Conservation (phyloP, 2,797 vertebrate genomes). For the Pseudochirops corinnae region DNA sequence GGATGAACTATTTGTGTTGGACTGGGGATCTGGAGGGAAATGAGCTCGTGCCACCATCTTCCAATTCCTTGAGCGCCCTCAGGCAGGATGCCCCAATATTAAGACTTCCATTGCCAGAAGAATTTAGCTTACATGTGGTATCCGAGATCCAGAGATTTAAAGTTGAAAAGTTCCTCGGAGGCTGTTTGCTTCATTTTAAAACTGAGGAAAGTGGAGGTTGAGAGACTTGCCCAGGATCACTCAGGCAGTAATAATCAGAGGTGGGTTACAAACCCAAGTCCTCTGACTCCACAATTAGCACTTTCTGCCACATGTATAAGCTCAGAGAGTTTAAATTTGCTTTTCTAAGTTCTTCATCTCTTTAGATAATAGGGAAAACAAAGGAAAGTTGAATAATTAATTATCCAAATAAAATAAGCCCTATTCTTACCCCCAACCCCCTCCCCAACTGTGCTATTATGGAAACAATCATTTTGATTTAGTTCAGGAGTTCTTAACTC, state of each 20-base stretch:
- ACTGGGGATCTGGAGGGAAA: not conserved
- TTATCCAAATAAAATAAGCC: not conserved
- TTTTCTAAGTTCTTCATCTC: constrained; percentile 30
- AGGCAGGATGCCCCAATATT: not conserved
- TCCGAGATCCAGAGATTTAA: not conserved
- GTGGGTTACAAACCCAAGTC: not conserved
- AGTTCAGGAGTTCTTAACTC: not conserved
- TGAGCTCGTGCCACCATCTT: not conserved
- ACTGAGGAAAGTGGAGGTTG: not conserved
- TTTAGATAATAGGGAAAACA: constrained; percentile 12
- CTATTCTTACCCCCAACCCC: not conserved
- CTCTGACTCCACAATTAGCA: not conserved
- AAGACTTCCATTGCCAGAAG: not conserved
- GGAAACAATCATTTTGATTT: not conserved
- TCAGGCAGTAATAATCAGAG: not conserved
- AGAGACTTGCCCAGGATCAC: too few species aligned
- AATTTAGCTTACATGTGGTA: not conserved
- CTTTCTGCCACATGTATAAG: not conserved
- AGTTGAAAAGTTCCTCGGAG: not conserved
- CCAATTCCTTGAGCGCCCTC: not conserved
- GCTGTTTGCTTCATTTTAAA: not conserved
- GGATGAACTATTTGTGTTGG: not conserved
- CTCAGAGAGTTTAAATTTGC: not conserved
- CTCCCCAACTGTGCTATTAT: not conserved
- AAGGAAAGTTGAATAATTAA: not conserved